Conservation (phyloP, 1,140 invertebrate genomes). For the Drosophila eugracilis region DNA sequence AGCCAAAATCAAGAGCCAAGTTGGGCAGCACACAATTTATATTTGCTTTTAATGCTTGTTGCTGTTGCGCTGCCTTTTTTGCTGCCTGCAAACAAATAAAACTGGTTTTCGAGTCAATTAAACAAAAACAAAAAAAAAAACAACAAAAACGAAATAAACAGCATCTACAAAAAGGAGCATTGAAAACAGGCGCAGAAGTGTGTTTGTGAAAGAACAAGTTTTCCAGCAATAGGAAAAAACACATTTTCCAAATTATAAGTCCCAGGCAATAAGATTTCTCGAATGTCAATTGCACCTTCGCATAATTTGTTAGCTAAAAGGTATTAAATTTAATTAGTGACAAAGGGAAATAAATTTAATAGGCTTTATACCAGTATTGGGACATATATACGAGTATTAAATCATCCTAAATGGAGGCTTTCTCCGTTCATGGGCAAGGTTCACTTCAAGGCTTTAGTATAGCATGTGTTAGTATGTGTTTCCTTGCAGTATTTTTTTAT, state of each 20-base stretch:
- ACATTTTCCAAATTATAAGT: background rate
- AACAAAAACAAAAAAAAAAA: slow-evolving; percentile 61
- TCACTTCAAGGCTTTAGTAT: too few species aligned
- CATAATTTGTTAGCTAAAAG: background rate
- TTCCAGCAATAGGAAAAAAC: slow-evolving; percentile 28
- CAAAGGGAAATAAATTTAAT: slow-evolving; percentile 12
- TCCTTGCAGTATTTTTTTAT: too few species aligned
- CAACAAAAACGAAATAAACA: slow-evolving; percentile 12
- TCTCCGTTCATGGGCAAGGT: too few species aligned
- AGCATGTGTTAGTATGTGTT: too few species aligned
- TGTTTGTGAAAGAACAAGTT: slow-evolving; percentile 33
- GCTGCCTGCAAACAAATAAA: slow-evolving; percentile 76
- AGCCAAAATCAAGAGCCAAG: slow-evolving; percentile 33
- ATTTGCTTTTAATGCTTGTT: slow-evolving; percentile 78
- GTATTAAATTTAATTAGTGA: slow-evolving; percentile 16
- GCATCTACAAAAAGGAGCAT: slow-evolving; percentile 44
- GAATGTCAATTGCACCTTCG: background rate
- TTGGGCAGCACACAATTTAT: slow-evolving; percentile 67
- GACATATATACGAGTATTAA: slow-evolving; percentile 17
- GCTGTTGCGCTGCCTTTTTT: slow-evolving; percentile 44
- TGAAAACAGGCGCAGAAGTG: slow-evolving; percentile 22
- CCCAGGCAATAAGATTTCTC: too few species aligned
- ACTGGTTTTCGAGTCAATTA: slow-evolving; percentile 79
- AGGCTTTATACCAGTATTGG: slow-evolving; percentile 8
- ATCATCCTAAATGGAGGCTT: too few species aligned